phyloP scores from a whole-genome alignment of 1,140 invertebrate species.

The Anastrepha ludens region DNA sequence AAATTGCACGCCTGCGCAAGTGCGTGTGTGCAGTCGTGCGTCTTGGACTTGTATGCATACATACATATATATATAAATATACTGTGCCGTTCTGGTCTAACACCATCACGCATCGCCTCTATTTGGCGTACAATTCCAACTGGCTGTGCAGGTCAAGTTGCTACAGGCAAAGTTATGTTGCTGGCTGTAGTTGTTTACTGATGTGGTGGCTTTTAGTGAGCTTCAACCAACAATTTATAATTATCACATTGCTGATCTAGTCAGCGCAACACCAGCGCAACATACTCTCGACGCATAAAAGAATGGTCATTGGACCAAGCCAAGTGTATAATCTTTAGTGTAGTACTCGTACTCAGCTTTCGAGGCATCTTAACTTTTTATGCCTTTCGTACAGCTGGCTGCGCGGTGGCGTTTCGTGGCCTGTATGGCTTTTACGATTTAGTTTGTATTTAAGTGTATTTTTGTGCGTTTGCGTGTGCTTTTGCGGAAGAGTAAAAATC shows the following conservation, averaged over 20 bases:
- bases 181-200: background rate
- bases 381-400: background rate
- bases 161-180: background rate
- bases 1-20: conserved; percentile 50
- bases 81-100: conserved; percentile 31
- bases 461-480: background rate
- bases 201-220: background rate
- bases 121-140: background rate
- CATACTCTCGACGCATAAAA: background rate
- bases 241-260: conserved; percentile 52
- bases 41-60: background rate
- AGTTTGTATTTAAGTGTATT: background rate
- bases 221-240: conserved; percentile 25
- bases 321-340: background rate
- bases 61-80: background rate
- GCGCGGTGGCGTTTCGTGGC: background rate
- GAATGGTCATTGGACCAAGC: background rate
- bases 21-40: conserved; percentile 24
- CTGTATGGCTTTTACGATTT: background rate
- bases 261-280: background rate
- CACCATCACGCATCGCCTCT: conserved; percentile 52
- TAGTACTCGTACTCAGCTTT: background rate
- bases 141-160: conserved; percentile 38
- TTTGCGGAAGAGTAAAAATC: conserved; percentile 4
- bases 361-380: background rate